Percentiles rank a stretch among this genome's conserved stretches.
Evolutionary conservation across 2,113 vertebrate species (phyloP).

Genomic region (Cathartes aura): DNA sequence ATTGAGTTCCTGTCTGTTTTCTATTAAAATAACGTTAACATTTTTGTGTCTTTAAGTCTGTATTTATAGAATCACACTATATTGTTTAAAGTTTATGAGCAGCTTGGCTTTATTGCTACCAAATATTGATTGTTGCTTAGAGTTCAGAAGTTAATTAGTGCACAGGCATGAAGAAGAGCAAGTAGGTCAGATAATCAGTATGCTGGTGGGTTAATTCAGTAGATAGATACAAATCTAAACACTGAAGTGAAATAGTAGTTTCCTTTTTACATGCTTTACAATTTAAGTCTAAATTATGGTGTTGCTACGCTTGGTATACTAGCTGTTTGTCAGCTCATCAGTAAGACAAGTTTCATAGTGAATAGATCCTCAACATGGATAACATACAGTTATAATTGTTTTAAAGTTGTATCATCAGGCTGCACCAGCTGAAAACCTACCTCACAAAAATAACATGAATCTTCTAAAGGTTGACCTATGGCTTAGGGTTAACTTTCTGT

Average conservation of each 20-base stretch:
- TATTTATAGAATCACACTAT: background rate
- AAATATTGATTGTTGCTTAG: background rate
- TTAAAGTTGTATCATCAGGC: background rate
- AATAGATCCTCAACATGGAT: background rate
- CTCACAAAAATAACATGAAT: background rate
- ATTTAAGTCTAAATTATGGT: background rate
- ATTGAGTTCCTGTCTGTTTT: background rate
- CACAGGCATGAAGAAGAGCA: background rate
- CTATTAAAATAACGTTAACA: background rate
- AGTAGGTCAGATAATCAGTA: background rate
- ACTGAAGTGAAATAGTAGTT: background rate
- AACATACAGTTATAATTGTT: background rate
- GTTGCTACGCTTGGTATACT: background rate
- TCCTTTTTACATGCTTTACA: background rate
- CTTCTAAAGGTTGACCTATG: background rate
- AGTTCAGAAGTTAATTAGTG: constrained; percentile 34
- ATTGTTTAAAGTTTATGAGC: background rate
- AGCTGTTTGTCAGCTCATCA: background rate
- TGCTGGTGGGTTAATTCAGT: background rate
- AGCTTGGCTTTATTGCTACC: background rate
- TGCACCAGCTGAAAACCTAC: background rate
- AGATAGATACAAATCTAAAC: background rate
- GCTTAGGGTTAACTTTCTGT: background rate
- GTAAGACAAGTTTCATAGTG: background rate
- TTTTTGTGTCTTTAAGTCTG: background rate